A percentile compares a stretch with the other conserved stretches of the same genome.
Conservation (phyloP, 1,140 invertebrate genomes). For the Hetaerina americana region DNA sequence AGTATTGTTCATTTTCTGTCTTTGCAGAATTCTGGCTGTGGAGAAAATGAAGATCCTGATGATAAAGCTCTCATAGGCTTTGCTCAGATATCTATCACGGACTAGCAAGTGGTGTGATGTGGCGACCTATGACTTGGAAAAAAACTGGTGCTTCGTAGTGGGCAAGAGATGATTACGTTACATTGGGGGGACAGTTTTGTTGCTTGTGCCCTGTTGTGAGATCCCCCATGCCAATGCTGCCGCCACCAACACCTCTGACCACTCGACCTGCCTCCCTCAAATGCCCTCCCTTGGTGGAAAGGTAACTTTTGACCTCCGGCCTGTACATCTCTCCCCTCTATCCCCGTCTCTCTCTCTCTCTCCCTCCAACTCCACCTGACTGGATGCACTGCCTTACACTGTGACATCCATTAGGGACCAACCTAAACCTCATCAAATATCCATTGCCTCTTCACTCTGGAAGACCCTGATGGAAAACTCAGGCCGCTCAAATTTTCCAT, state of each 20-base stretch:
- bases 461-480: too few species aligned
- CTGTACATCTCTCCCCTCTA: too few species aligned
- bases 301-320: too few species aligned
- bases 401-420: neutral
- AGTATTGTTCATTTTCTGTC: constrained; percentile 17
- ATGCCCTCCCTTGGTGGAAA: neutral
- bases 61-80: constrained; percentile 90
- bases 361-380: too few species aligned
- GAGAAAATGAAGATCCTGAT: constrained; percentile 72
- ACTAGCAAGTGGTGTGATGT: constrained; percentile 36
- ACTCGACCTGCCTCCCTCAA: neutral
- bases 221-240: too few species aligned
- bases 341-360: too few species aligned
- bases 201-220: neutral
- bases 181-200: neutral
- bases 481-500: too few species aligned
- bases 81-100: constrained; percentile 88
- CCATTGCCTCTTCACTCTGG: too few species aligned
- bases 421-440: neutral
- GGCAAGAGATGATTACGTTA: neutral
- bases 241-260: too few species aligned
- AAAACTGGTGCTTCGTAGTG: neutral
- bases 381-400: neutral
- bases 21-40: constrained; percentile 67
- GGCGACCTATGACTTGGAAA: neutral